Base-by-base conservation (phyloP, 2,888 invertebrate genomes). In the Rhamnusium bicolor region DNA sequence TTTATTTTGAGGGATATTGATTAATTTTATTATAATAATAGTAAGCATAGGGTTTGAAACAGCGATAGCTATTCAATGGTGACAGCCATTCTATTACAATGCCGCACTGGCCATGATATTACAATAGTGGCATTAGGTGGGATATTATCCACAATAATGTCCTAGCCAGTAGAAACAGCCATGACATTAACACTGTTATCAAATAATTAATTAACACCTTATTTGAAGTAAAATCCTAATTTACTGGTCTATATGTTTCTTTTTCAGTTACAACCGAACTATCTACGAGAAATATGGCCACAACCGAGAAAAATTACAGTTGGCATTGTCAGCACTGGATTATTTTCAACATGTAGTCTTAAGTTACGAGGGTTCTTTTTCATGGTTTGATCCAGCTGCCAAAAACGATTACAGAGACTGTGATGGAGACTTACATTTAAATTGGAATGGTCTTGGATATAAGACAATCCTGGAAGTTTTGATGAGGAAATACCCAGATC, bases 401-500 rank as follows among this genome's bases (percentile, higher is more conserved):
- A 88, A 88, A 73, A 92, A 92, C 0, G 92, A 94, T 77, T 93
- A 92, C 81, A 90, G 91, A 90, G 88, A 89, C 0, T 93, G 94
- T 83, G 91, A 92, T 4, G 95, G 95, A 0, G 92, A 94, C 81
- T 86, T 88, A n/a, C 84, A 92, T 80, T 87, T 93, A 1, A 91
- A 92, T 80, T 95, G 94, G 95, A 94, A 93, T 76, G 91, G 91
- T 66, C 90, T 89, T 67, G 94, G 94, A 0, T 95, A 91, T 82
- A 90, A 89, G 76, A 92, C 89, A 2, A 87, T 94, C 54, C 86
- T 95, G 54, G 91, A 92, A 78, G 80, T 94, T 27, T 87, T 95
- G 69, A 88, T 92, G 90, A 76, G 78, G 60, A 83, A 81, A 69
- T 79, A 75, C 73, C 82, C 82, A 21, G 69, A 81, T 60, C 71